Evolutionary conservation across 30 jellyfish, hydroid and myxozoan species (phyloP).

Genomic region (Aurelia sp.): DNA sequence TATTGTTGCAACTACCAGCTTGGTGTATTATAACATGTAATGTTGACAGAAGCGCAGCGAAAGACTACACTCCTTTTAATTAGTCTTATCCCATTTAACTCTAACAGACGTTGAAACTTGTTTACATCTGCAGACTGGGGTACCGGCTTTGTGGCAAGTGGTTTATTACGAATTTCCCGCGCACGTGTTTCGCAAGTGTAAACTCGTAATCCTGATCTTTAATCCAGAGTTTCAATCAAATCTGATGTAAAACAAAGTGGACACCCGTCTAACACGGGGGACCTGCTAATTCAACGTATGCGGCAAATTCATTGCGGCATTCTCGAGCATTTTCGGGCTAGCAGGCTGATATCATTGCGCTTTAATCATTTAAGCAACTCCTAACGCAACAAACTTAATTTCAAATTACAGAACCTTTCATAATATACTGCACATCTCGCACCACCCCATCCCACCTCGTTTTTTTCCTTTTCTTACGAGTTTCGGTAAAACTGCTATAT

Average conservation of each 20-base stretch:
- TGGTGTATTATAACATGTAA: constrained; percentile 23
- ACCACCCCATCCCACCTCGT: too few relatives aligned
- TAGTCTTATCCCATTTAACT: too few relatives aligned
- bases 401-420: too few relatives aligned
- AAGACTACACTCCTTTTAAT: too few relatives aligned
- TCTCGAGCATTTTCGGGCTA: too few relatives aligned
- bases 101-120: constrained; percentile 1
- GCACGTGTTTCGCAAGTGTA: constrained; percentile 74
- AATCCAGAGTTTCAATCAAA: constrained; percentile 18
- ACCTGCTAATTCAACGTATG: constrained; percentile 23
- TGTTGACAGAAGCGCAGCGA: constrained; percentile 15
- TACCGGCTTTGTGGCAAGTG: constrained; percentile 63
- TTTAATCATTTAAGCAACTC: too few relatives aligned
- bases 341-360: too few relatives aligned
- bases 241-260: constrained; percentile 36
- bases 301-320: not conserved
- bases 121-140: constrained; percentile 59
- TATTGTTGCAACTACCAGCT: not conserved
- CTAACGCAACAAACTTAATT: too few relatives aligned
- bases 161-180: constrained; percentile 47
- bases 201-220: constrained; percentile 60
- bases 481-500: too few relatives aligned
- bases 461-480: too few relatives aligned
- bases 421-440: too few relatives aligned
- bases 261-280: constrained; percentile 73